Conservation (phyloP, 2,797 vertebrate genomes). For the Siniperca obscura region DNA sequence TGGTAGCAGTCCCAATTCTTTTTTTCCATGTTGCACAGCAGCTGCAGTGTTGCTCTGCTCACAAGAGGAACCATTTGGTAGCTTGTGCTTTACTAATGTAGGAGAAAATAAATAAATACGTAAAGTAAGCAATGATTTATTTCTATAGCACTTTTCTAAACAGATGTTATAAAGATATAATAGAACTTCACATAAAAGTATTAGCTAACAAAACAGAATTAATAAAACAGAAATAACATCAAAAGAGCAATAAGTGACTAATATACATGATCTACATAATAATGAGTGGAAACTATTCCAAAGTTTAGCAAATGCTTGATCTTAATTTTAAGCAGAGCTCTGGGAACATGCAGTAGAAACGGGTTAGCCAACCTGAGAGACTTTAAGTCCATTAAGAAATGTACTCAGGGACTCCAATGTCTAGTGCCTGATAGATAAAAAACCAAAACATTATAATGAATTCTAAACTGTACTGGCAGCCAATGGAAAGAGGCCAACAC, state of each 20-base stretch:
- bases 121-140: not conserved
- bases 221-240: not conserved
- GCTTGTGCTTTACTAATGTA: not conserved
- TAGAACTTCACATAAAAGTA: not conserved
- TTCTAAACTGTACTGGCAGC: conserved; percentile 24
- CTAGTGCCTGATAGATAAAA: conserved; percentile 32
- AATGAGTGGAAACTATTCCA: not conserved
- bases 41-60: conserved; percentile 7
- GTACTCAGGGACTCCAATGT: conserved; percentile 13
- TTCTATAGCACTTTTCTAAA: not conserved
- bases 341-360: not conserved
- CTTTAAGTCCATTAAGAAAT: conserved; percentile 27
- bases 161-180: not conserved
- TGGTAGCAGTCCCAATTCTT: conserved; percentile 12
- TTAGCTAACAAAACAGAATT: not conserved
- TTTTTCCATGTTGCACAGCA: conserved; percentile 9
- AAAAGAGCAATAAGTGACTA: not conserved
- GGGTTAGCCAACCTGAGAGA: conserved; percentile 6
- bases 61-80: conserved; percentile 11
- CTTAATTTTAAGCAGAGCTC: not conserved
- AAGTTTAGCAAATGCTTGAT: not conserved
- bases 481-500: conserved; percentile 47
- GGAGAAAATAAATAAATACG: not conserved
- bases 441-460: conserved; percentile 37
- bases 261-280: not conserved